phyloP scores from a whole-genome alignment of 2,888 invertebrate species.

The Balanococcus diminutus region DNA sequence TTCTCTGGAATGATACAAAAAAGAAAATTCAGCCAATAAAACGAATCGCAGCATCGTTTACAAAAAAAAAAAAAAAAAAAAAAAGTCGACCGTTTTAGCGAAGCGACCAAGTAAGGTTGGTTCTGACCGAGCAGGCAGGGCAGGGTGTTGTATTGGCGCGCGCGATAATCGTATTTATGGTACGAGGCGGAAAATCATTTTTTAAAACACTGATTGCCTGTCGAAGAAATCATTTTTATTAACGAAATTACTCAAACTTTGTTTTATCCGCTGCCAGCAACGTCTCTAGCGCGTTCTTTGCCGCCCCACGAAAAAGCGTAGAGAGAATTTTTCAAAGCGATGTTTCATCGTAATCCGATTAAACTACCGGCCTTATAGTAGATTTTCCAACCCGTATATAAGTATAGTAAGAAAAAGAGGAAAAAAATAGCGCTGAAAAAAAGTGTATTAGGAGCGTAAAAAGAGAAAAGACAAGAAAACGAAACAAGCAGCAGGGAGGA shows the following conservation, averaged over 20 bases:
- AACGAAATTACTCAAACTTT: slow-evolving; percentile 26
- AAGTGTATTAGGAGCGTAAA: not conserved
- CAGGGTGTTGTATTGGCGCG: not conserved
- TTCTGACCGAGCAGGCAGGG: too few species aligned
- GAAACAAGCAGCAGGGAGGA: not conserved
- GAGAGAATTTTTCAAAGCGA: slow-evolving; percentile 27
- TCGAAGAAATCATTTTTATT: slow-evolving; percentile 43
- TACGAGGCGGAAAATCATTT: slow-evolving; percentile 14
- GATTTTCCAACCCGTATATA: not conserved
- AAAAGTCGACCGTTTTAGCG: not conserved
- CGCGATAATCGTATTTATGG: slow-evolving; percentile 18
- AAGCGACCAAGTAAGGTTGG: not conserved
- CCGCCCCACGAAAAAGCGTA: not conserved
- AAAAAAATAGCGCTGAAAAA: not conserved
- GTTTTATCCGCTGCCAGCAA: not conserved
- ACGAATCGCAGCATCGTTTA: not conserved
- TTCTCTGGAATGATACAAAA: not conserved
- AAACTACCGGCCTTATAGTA: slow-evolving; percentile 2
- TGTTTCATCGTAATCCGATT: slow-evolving; percentile 27
- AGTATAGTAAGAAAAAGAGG: not conserved
- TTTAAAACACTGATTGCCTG: slow-evolving; percentile 27
- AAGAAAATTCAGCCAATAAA: not conserved
- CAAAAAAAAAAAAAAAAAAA: too few species aligned
- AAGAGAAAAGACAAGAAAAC: not conserved
- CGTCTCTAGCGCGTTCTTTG: not conserved